Percentiles rank a stretch among this genome's conserved stretches.
These are phyloP conservation scores for Pissodes strobi DNA, from an alignment of 1,140 invertebrate genomes.

Conservation along the genomic window DNA sequence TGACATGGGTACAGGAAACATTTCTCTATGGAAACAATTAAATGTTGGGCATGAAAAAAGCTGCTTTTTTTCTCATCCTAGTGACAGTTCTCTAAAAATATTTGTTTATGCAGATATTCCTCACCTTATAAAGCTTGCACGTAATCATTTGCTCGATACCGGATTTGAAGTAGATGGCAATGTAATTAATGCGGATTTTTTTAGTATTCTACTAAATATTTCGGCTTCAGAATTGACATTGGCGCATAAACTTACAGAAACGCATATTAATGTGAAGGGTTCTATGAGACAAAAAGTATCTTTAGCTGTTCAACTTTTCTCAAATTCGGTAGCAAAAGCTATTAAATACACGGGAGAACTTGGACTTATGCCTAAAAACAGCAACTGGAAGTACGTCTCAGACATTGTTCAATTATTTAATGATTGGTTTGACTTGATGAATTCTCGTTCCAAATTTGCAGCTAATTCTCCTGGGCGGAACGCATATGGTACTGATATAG, in stretches of 20 bases:
- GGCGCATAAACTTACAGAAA: slow-evolving; percentile 2
- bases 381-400: slow-evolving; percentile 9
- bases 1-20: too few species aligned
- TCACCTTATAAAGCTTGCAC: slow-evolving; percentile 4
- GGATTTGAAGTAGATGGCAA: slow-evolving; percentile 1
- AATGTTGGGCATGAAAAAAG: background rate
- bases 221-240: slow-evolving; percentile 1
- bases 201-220: slow-evolving; percentile 3
- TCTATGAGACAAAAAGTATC: slow-evolving; percentile 5
- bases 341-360: slow-evolving; percentile 2
- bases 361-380: slow-evolving; percentile 2
- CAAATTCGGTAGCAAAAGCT: too few species aligned
- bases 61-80: slow-evolving; percentile 1
- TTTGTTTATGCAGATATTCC: background rate
- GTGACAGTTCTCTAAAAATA: slow-evolving; percentile 4
- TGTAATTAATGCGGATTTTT: slow-evolving; percentile 6
- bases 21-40: background rate
- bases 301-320: slow-evolving; percentile 7
- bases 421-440: slow-evolving; percentile 20
- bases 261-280: too few species aligned
- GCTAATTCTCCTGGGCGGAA: slow-evolving; percentile 19
- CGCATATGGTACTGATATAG: slow-evolving; percentile 15
- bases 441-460: slow-evolving; percentile 26
- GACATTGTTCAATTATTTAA: slow-evolving; percentile 13
- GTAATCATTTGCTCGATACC: slow-evolving; percentile 4